Evolutionary conservation across 2,888 invertebrate species (phyloP).

Genomic region (Andricus quercusramuli): DNA sequence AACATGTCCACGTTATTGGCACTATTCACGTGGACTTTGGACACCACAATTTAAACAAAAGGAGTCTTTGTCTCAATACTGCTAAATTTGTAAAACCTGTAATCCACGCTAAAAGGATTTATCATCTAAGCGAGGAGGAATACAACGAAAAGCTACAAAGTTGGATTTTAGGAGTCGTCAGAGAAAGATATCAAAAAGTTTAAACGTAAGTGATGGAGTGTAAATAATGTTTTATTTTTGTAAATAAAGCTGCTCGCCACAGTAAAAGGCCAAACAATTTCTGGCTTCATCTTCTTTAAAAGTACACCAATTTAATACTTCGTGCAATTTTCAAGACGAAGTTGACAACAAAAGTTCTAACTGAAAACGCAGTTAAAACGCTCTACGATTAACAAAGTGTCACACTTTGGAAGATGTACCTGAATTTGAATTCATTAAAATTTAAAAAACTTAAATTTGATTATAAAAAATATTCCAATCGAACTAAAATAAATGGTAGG

Average conservation of each 20-base stretch:
- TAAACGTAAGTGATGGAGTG: neutral
- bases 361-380: no score
- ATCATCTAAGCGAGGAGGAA: slow-evolving; percentile 20
- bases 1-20: slow-evolving; percentile 23
- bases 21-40: slow-evolving; percentile 1
- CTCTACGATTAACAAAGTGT: no score
- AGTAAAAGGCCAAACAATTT: neutral
- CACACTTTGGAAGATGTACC: no score
- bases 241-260: neutral
- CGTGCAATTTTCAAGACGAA: no score
- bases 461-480: no score
- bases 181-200: slow-evolving; percentile 5
- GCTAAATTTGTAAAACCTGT: slow-evolving; percentile 5
- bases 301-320: neutral
- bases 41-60: neutral
- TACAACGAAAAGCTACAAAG: slow-evolving; percentile 22
- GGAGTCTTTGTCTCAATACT: neutral
- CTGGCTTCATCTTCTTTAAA: neutral
- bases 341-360: no score
- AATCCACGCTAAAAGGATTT: neutral
- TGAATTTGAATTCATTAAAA: no score
- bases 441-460: no score
- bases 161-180: neutral
- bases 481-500: no score
- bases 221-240: slow-evolving; percentile 1